phyloP scores from a whole-genome alignment of 2,888 invertebrate species.

The Oligia fasciuncula region DNA sequence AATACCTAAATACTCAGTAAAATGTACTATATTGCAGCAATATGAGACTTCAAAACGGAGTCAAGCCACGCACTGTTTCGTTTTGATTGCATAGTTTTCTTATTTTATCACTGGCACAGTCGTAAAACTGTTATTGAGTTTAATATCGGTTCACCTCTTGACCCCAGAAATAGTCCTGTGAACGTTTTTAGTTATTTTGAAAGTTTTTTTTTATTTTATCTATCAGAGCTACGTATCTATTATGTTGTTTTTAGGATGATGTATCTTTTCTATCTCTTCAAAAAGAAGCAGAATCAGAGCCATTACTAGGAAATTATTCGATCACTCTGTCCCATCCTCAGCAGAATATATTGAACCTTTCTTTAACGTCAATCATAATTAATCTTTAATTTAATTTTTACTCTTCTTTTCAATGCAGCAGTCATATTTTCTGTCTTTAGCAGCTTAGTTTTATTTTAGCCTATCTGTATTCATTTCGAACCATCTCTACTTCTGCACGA shows the following conservation, averaged over 20 bases:
- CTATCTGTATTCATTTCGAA: background rate
- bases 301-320: background rate
- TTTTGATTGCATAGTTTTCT: conserved; percentile 65
- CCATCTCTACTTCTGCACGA: conserved; percentile 1
- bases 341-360: conserved; percentile 5
- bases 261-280: background rate
- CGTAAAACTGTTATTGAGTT: conserved; percentile 77
- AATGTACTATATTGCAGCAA: conserved; percentile 14
- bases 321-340: background rate
- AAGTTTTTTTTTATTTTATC: conserved; percentile 30
- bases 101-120: conserved; percentile 68
- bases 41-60: conserved; percentile 30
- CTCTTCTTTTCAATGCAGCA: background rate
- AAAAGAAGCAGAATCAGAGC: background rate
- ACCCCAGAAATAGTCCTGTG: conserved; percentile 65
- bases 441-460: background rate
- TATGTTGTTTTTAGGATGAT: conserved; percentile 5
- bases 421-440: background rate
- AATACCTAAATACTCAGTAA: conserved; percentile 49
- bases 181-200: conserved; percentile 45
- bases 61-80: conserved; percentile 37
- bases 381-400: background rate
- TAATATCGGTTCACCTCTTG: conserved; percentile 76
- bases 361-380: background rate
- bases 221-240: background rate